Evolutionary conservation across 2,113 vertebrate genomes (phyloP), one percentile per base, ranked within the genome.

Genomic region (Megaceryle maxima): DNA sequence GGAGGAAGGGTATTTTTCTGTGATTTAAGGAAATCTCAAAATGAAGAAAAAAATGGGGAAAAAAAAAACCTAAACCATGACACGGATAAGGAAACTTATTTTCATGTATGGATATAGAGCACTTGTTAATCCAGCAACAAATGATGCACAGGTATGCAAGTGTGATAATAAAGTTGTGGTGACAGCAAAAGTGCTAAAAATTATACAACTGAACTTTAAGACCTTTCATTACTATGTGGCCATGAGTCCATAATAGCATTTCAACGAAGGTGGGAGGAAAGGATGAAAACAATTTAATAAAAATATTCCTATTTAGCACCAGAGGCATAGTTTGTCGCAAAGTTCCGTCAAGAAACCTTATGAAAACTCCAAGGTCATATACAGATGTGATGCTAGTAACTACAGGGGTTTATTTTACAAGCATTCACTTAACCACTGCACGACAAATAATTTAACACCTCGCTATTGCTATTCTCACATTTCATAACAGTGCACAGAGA

Each of bases 391-490:
- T 62, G 21, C 46, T 53, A 22, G 68, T 76, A 95, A 64, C 53
- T 67, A 19, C 24, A 41, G 46, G 19, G 37, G 33, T 84, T 96
- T 97, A 72, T 97, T 96, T 96, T 97, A 57, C 92, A 96, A 97
- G 84, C 87, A 78, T 74, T 90, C 84, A 83, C 53, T 96, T 96
- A 95, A 94, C 29, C 53, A 35, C 69, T 43, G 39, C 73, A 90
- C 87, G 94, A 96, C 90, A 95, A 92, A 95, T n/a, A 97, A 94
- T 90, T 64, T 96, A 87, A 84, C 95, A 90, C 88, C 95, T 92
- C 31, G 17, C 87, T 91, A 28, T 87, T 95, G 87, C 59, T 91
- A 1, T 88, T 96, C 76, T 96, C 84, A 5, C 63, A 80, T 97
- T 96, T 96, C 94, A 88, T 84, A 97, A 90, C 92, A 94, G 69